Percentiles rank a stretch among this genome's conserved stretches.
Evolutionary conservation across 2,888 invertebrate species (phyloP).

Genomic region (Dendrolimus houi): DNA sequence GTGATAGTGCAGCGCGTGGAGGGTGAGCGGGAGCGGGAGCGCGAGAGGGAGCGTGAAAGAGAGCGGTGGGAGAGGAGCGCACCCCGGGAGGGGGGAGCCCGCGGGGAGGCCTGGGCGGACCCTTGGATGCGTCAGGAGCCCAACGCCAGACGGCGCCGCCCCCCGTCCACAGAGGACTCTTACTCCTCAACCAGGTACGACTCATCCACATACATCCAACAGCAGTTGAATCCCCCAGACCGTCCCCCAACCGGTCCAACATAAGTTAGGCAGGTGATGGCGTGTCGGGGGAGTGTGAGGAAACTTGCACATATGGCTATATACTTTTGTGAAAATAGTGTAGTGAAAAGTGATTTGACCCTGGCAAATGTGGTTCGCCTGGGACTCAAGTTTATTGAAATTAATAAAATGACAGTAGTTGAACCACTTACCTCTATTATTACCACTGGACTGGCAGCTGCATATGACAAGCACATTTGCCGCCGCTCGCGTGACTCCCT

Average conservation of each 20-base stretch:
- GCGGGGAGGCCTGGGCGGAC: constrained; percentile 95
- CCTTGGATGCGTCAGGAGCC: constrained; percentile 89
- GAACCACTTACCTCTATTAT: too few relatives aligned
- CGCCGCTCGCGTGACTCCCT: too few relatives aligned
- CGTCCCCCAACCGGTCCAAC: too few relatives aligned
- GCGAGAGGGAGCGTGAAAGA: constrained; percentile 24
- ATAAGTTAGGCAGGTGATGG: too few relatives aligned
- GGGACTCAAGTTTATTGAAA: too few relatives aligned
- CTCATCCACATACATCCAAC: too few relatives aligned
- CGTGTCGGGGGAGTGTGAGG: not conserved
- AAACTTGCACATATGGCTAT: not conserved
- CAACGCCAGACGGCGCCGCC: constrained; percentile 54
- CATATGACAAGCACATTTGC: too few relatives aligned
- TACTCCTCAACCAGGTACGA: constrained; percentile 65
- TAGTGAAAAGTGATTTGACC: too few relatives aligned
- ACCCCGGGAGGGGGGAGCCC: constrained; percentile 18
- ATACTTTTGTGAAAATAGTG: not conserved
- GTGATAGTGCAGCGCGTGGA: constrained; percentile 86
- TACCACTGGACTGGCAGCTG: too few relatives aligned
- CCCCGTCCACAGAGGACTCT: constrained; percentile 61
- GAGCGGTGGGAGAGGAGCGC: constrained; percentile 21
- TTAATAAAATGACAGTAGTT: too few relatives aligned
- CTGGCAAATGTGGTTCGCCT: too few relatives aligned
- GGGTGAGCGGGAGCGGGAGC: constrained; percentile 37
- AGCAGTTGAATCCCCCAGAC: too few relatives aligned